These are phyloP conservation scores for Hemicordylus capensis DNA, from an alignment of 2,113 vertebrate species.

Conservation along the genomic window DNA sequence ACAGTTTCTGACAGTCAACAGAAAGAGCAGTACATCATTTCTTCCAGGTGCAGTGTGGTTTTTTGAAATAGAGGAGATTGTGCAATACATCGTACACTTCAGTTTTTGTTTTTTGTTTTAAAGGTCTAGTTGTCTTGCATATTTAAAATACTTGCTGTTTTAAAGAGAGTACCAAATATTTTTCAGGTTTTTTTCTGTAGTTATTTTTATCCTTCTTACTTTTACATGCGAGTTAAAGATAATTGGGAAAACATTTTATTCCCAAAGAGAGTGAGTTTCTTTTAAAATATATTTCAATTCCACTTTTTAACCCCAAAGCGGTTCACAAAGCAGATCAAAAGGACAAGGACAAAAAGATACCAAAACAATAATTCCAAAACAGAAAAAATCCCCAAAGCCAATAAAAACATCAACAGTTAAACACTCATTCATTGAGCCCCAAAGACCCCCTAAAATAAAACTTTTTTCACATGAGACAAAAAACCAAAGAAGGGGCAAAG, in stretches of 20 bases:
- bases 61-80: constrained; percentile 61
- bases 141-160: constrained; percentile 43
- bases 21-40: constrained; percentile 37
- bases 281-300: constrained; percentile 25
- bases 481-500: background rate
- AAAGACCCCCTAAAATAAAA: background rate
- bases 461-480: background rate
- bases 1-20: constrained; percentile 47
- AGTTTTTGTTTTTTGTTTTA: too few relatives aligned
- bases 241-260: background rate
- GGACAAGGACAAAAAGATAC: background rate
- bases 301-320: background rate
- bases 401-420: background rate
- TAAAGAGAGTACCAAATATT: constrained; percentile 49
- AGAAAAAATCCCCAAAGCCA: too few relatives aligned
- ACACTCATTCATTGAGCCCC: background rate
- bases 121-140: constrained; percentile 46
- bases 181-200: constrained; percentile 20
- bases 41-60: constrained; percentile 50
- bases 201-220: constrained; percentile 33
- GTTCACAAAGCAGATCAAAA: too few relatives aligned
- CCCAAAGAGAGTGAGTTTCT: too few relatives aligned
- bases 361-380: background rate
- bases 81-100: constrained; percentile 58
- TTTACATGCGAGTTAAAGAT: background rate